phyloP scores from a whole-genome alignment of 2,113 vertebrate genomes.

The Gobiocypris rarus region DNA sequence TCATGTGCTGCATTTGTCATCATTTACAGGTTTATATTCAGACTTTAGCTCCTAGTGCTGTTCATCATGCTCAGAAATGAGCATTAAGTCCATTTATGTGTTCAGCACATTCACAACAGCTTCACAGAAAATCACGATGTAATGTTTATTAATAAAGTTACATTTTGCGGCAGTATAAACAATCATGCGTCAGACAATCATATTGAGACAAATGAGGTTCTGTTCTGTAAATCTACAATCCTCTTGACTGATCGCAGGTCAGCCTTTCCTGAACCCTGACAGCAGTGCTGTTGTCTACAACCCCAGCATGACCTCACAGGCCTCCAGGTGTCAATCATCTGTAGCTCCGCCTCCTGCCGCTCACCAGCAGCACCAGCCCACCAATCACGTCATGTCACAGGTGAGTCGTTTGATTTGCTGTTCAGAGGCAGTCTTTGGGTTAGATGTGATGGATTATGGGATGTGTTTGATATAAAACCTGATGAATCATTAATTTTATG shows the following conservation, averaged over 20 bases:
- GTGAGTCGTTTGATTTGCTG: conserved; percentile 64
- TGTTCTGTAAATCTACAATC: background rate
- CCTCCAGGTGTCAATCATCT: conserved; percentile 75
- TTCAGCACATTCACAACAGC: background rate
- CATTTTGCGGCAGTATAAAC: background rate
- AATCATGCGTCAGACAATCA: too few relatives aligned
- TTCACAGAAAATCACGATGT: background rate
- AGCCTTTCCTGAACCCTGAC: conserved; percentile 87
- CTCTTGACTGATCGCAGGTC: conserved; percentile 70
- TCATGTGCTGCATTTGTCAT: background rate
- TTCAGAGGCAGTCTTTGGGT: too few relatives aligned
- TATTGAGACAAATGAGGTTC: too few relatives aligned
- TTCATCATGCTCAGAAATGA: background rate
- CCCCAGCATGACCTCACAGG: conserved; percentile 74
- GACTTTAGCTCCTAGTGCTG: background rate
- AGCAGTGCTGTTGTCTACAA: conserved; percentile 86
- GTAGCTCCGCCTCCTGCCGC: conserved; percentile 71
- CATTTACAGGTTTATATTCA: background rate
- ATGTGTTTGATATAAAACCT: too few relatives aligned
- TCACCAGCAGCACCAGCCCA: conserved; percentile 77
- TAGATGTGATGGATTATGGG: background rate
- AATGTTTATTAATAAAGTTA: background rate
- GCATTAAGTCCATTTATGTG: background rate
- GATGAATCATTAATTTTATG: too few relatives aligned
- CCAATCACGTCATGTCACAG: conserved; percentile 85